Evolutionary conservation across 2,888 invertebrate species (phyloP), one percentile per base, ranked within the genome.

Genomic region (Alcis repandata): DNA sequence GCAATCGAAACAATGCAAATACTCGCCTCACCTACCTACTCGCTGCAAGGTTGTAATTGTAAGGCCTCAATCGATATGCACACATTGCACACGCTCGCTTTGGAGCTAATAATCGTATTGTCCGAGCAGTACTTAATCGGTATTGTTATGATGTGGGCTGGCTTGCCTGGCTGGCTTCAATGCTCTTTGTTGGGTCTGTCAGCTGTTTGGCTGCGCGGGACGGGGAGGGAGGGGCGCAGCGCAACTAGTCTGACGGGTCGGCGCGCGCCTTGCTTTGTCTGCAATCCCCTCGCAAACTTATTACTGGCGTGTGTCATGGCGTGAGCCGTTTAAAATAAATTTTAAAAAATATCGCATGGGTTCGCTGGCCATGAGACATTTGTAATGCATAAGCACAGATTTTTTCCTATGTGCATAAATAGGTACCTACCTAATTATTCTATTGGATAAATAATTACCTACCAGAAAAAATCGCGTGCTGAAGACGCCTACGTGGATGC

Each of bases 101-200:
- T 32, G 43, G 10, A 48, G n/a, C 32, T 53, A 54, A 43, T 59
- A 54, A 59, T 59, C 19, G 54, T 59, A 52, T 48, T 59, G 48
- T 48, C 15, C 43, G n/a, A 54, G 45, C 72, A 27, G 27, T 27
- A 27, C 3, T 27, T 27, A 67, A 70, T 70, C 56, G 72, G 46
- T 41, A 52, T 70, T 80, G 72, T 67, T 77, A 68, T 67, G 77
- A 71, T 60, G 74, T 77, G 76, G 69, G 71, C 71, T 75, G 69
- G 71, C 71, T 27, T 27, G 27, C 27, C 6, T 75, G 36, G 41
- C 6, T 75, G 36, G 41, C 53, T 66, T 46, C 15, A 15, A 17
- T 76, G 79, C 86, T 87, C 92, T 92, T 92, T 92, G 92, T 92
- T 91, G 85, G 80, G 70, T 76, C 80, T 81, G 85, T 90, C 92